These are phyloP conservation scores for Coelopa pilipes DNA, from an alignment of 2,888 invertebrate genomes.

Conservation along the genomic window DNA sequence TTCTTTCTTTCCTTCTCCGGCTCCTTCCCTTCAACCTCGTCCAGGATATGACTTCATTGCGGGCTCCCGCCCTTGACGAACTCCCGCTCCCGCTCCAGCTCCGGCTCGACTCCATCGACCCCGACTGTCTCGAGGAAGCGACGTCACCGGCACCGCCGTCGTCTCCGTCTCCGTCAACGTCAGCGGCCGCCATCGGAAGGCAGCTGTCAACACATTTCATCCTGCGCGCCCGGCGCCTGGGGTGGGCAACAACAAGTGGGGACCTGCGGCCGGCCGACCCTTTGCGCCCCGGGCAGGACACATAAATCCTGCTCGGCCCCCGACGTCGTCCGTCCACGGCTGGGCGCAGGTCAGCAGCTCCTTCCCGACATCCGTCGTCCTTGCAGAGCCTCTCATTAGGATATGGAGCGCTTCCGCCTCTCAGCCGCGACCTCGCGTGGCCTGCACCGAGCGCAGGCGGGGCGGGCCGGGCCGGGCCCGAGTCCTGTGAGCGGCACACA, in stretches of 20 bases:
- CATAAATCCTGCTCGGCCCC: constrained; percentile 24
- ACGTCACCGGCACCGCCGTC: constrained; percentile 23
- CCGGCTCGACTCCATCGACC: too few species aligned
- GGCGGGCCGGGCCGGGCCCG: too few species aligned
- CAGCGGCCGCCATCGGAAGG: constrained; percentile 23
- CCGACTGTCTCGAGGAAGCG: too few species aligned
- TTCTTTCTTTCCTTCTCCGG: neutral
- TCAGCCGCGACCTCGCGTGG: constrained; percentile 42
- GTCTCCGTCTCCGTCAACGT: constrained; percentile 24
- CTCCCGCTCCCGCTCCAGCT: too few species aligned
- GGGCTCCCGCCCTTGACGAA: constrained; percentile 55
- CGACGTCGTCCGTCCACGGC: neutral
- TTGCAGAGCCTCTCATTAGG: constrained; percentile 57
- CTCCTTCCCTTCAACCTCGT: neutral
- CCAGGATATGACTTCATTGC: constrained; percentile 29
- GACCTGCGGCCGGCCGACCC: neutral
- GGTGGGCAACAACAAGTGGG: constrained; percentile 12
- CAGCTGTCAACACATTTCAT: constrained; percentile 11
- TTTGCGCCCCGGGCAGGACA: constrained; percentile 9
- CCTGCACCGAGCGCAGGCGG: constrained; percentile 4
- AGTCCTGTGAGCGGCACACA: constrained; percentile 10
- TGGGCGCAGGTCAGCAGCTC: constrained; percentile 53
- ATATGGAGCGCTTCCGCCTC: constrained; percentile 58
- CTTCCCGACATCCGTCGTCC: too few species aligned
- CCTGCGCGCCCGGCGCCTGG: neutral